These are phyloP conservation scores for Sterna hirundo DNA, from an alignment of 2,113 vertebrate genomes.

Conservation along the genomic window DNA sequence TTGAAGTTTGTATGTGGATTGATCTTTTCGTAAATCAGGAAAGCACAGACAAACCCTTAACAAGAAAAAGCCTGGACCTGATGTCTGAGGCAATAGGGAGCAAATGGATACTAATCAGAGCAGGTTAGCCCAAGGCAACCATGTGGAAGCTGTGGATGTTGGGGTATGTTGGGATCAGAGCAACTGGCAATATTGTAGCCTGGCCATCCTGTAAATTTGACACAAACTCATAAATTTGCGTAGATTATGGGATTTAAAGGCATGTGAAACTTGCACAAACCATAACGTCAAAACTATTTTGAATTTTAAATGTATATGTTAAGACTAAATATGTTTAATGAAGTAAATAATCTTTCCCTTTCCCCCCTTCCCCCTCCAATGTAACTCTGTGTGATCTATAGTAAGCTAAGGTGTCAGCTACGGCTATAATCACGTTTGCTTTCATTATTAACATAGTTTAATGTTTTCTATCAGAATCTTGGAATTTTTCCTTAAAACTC, in stretches of 20 bases:
- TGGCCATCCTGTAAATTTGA: neutral
- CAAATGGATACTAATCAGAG: neutral
- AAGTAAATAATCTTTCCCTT: neutral
- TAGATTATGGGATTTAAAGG: neutral
- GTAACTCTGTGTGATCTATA: neutral
- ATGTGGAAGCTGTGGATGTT: neutral
- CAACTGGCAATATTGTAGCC: neutral
- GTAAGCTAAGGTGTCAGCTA: neutral
- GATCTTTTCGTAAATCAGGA: neutral
- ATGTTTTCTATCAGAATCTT: neutral
- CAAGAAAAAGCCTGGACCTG: neutral
- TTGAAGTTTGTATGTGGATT: neutral
- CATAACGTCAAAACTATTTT: neutral
- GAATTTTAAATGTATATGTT: neutral
- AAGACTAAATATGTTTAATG: neutral
- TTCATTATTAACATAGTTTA: neutral
- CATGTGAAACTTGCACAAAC: neutral
- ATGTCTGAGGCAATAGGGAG: neutral
- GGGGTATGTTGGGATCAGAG: neutral
- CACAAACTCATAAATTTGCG: neutral
- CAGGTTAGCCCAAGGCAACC: neutral
- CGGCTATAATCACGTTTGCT: neutral
- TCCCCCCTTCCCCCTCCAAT: rapidly evolving
- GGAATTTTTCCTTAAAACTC: neutral
- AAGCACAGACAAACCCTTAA: neutral